Percentiles rank a stretch among this genome's conserved stretches.
These are phyloP conservation scores for Palloptera scutellata DNA, from an alignment of 2,888 invertebrate species.

Conservation along the genomic window DNA sequence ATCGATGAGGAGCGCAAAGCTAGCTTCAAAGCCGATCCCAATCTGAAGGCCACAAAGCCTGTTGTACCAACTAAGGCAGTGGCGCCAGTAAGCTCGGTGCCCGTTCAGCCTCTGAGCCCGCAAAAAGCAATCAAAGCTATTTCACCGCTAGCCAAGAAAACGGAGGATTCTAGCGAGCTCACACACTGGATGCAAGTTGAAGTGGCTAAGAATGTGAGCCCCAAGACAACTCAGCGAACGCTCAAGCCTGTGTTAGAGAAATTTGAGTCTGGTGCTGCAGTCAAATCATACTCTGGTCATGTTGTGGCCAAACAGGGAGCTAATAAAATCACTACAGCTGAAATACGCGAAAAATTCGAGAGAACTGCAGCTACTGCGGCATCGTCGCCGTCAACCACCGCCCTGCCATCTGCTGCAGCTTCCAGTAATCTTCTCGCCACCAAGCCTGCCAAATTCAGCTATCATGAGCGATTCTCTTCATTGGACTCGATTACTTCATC, in stretches of 20 bases:
- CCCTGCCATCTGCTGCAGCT: conserved; percentile 31
- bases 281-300: conserved; percentile 34
- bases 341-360: conserved; percentile 63
- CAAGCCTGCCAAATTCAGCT: conserved; percentile 43
- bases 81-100: conserved; percentile 38
- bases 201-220: conserved; percentile 44
- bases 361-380: conserved; percentile 46
- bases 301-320: conserved; percentile 43
- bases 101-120: conserved; percentile 41
- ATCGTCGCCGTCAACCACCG: conserved; percentile 28
- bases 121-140: conserved; percentile 43
- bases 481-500: conserved; percentile 63
- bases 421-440: conserved; percentile 39
- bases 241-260: conserved; percentile 45
- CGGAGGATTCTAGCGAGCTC: conserved; percentile 44
- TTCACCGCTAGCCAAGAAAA: conserved; percentile 32
- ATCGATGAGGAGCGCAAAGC: conserved; percentile 64
- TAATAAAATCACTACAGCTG: conserved; percentile 54
- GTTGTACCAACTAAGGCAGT: conserved; percentile 42
- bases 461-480: conserved; percentile 63
- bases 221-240: conserved; percentile 37
- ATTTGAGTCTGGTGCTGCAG: conserved; percentile 35
- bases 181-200: conserved; percentile 57
- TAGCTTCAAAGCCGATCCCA: conserved; percentile 62
- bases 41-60: conserved; percentile 47